Base-by-base conservation (phyloP, 2,113 vertebrate species). In the Cochlearius cochlearius region DNA sequence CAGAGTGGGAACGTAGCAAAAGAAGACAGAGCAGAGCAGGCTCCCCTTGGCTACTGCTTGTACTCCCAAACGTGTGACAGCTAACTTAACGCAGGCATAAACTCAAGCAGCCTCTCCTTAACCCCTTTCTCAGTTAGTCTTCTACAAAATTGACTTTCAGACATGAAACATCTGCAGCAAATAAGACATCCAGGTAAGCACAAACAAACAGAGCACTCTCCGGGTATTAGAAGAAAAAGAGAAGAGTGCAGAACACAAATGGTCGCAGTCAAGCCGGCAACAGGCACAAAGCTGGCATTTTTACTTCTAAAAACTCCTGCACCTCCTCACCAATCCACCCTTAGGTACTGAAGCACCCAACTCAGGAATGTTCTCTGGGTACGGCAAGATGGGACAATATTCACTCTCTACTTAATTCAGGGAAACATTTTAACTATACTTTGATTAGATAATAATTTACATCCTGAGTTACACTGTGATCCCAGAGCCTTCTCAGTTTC, bases 331-430 rank as follows among this genome's bases (percentile, higher is more conserved):
- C n/a, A 21, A 22, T 22, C 30, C 36, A 41, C 7, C 21, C 10
- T 58, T 38, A 39, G 10, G 47, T 69, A 41, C 39, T 8, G 30
- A 49, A 34, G 39, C 50, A 45, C 21, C 26, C 15, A 56, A 0
- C 8, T 55, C 47, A 71, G 59, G 17, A 77, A 45, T 0, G 0
- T 50, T 41, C 52, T 79, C 25, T 47, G 60, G 8, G 3, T 21
- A 4, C 26, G 29, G 39, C 20, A 76, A 18, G 45, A 26, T 20
- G n/a, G 26, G 20, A 45, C 26, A 68, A 50, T 49, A 71, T 38
- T 74, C n/a, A 58, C 3, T 1, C 21, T 75, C 52, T 38, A 21
- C 11, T 71, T 69, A 66, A 60, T 29, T 18, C 26, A 58, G 39
- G 32, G 21, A 78, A 85, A 36, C 1, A 26, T 45, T 32, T 39